Conservation (phyloP, 2,113 vertebrate genomes). For the Pangasianodon gigas region DNA sequence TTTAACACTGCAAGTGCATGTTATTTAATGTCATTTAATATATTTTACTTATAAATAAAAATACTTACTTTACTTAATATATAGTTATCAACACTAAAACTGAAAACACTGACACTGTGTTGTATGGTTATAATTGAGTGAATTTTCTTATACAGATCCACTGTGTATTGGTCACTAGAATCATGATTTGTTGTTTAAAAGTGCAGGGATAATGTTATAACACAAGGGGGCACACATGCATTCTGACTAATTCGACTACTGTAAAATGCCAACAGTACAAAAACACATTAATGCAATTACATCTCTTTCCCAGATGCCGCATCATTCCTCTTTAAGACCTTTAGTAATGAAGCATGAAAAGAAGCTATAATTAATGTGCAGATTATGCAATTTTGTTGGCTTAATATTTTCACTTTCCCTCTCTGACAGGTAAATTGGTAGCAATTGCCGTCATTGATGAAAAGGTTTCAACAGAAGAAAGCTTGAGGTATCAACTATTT, state of each 20-base stretch:
- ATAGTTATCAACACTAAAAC: neutral
- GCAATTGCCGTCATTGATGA: conserved; percentile 92
- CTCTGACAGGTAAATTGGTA: conserved; percentile 86
- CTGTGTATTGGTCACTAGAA: neutral
- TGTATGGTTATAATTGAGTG: neutral
- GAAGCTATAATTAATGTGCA: neutral
- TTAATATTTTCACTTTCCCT: neutral
- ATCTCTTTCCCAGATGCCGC: neutral
- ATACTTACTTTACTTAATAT: no score
- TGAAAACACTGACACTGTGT: neutral
- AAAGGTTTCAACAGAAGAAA: conserved; percentile 85
- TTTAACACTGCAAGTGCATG: neutral
- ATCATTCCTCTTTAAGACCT: neutral
- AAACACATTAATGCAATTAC: neutral
- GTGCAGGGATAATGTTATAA: neutral
- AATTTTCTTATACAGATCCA: neutral
- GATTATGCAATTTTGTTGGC: neutral
- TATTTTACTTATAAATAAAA: neutral
- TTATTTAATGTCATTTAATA: neutral
- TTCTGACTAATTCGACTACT: conserved; percentile 44
- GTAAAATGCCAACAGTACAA: neutral
- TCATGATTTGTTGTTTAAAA: neutral
- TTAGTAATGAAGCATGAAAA: neutral
- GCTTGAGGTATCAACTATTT: conserved; percentile 79
- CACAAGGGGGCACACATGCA: conserved; percentile 55